Conservation (phyloP, 2,113 vertebrate genomes). For the Abramis brama region DNA sequence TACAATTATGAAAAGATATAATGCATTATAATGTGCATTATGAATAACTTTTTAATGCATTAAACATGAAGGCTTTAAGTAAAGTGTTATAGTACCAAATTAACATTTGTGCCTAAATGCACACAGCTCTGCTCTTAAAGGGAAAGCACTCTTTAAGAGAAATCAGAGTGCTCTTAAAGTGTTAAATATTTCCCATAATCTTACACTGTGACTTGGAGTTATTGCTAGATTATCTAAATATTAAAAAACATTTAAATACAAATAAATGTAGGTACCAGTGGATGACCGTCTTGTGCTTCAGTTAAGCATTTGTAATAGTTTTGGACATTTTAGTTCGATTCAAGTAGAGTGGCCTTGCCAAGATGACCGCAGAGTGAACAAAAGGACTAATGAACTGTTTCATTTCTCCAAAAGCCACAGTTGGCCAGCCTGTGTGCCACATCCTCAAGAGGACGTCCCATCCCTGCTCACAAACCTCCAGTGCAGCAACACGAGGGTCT, state of each 20-base stretch:
- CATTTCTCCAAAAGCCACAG: constrained; percentile 68
- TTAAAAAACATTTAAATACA: background rate
- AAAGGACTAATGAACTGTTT: background rate
- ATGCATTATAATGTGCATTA: too few relatives aligned
- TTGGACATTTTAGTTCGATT: background rate
- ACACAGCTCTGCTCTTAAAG: background rate
- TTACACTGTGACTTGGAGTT: background rate
- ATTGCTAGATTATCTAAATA: background rate
- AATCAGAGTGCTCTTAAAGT: background rate
- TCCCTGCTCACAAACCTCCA: constrained; percentile 65
- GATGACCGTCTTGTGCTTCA: too few relatives aligned
- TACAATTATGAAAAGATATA: too few relatives aligned
- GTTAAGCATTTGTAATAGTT: background rate
- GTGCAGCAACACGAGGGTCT: constrained; percentile 65
- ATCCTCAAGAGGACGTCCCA: constrained; percentile 67
- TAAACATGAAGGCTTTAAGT: too few relatives aligned
- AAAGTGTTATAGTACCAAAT: too few relatives aligned
- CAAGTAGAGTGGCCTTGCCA: background rate
- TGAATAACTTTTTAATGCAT: too few relatives aligned
- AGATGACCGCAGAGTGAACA: background rate
- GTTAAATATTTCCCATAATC: background rate
- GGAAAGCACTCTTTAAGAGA: background rate
- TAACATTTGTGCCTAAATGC: background rate
- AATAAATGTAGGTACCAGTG: too few relatives aligned
- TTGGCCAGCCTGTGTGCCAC: constrained; percentile 72